Percentiles rank a stretch among this genome's conserved stretches.
phyloP scores from a whole-genome alignment of 2,888 invertebrate genomes.

The Drosophila phalerata region DNA sequence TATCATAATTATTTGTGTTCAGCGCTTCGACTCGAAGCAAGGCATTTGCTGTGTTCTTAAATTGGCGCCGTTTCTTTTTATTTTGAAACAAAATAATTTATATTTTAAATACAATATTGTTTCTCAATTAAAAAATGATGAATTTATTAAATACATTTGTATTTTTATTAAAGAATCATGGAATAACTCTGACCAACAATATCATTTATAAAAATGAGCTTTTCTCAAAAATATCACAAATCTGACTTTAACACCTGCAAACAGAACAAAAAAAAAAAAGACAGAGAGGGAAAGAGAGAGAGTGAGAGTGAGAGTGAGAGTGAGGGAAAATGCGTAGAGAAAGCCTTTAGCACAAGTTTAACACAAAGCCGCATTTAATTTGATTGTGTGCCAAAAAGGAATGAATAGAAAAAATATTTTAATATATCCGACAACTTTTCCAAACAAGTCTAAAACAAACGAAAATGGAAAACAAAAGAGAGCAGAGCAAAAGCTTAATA shows the following conservation, averaged over 20 bases:
- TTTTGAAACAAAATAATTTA: no score
- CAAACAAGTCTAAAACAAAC: slow-evolving; percentile 8
- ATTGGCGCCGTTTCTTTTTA: no score
- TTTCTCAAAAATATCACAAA: neutral
- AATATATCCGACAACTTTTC: slow-evolving; percentile 23
- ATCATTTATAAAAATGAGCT: neutral
- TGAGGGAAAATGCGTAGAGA: neutral
- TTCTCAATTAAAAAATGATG: no score
- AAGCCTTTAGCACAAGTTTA: slow-evolving; percentile 32
- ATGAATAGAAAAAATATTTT: slow-evolving; percentile 8
- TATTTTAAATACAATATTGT: no score
- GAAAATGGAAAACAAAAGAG: slow-evolving; percentile 2
- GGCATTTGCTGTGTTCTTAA: no score
- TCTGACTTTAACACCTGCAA: slow-evolving; percentile 21
- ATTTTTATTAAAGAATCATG: no score
- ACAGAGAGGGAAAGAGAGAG: neutral
- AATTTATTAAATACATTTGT: no score
- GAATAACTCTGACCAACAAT: no score
- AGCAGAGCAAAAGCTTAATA: slow-evolving; percentile 9
- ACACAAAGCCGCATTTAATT: slow-evolving; percentile 59
- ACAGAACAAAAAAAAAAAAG: neutral
- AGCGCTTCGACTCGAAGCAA: no score
- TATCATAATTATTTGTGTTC: no score
- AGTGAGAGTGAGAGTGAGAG: neutral
- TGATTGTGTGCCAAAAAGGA: slow-evolving; percentile 36